These are phyloP conservation scores for Chaetura pelagica DNA, from an alignment of 2,113 vertebrate species.

Conservation along the genomic window DNA sequence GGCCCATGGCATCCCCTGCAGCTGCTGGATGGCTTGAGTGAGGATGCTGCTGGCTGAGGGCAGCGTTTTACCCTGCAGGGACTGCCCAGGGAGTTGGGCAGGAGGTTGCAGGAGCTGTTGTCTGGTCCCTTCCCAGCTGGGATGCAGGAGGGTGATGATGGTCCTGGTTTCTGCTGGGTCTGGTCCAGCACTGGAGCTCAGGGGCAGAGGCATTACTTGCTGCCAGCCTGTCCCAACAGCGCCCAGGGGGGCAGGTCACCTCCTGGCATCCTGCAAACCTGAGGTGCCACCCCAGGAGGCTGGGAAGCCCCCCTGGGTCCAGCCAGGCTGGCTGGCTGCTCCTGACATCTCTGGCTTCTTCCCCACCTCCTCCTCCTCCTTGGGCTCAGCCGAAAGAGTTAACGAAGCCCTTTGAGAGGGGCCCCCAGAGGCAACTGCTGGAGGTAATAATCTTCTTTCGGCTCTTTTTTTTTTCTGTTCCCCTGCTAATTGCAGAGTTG, in stretches of 20 bases:
- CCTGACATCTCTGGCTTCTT: not conserved
- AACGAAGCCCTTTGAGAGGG: not conserved
- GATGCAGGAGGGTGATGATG: not conserved
- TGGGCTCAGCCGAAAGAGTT: conserved; percentile 29
- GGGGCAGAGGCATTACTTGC: rapidly evolving
- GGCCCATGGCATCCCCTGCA: rapidly evolving
- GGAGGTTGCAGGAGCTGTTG: not conserved
- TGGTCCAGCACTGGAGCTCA: not conserved
- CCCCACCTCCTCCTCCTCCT: not conserved
- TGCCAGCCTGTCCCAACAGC: not conserved
- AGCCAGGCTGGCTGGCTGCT: too few species aligned
- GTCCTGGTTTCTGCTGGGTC: not conserved
- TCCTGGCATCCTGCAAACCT: too few species aligned
- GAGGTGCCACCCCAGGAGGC: too few species aligned
- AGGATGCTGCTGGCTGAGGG: not conserved
- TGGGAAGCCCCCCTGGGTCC: too few species aligned
- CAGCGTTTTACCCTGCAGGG: not conserved
- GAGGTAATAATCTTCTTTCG: conserved; percentile 64
- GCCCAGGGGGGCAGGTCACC: too few species aligned
- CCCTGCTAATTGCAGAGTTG: conserved; percentile 50
- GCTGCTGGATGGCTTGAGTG: rapidly evolving
- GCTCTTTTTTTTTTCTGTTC: conserved; percentile 24
- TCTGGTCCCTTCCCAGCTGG: not conserved
- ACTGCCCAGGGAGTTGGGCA: not conserved
- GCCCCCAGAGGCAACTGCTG: not conserved